phyloP scores from a whole-genome alignment of 2,888 invertebrate species.

The Nephrocerus scutellatus region DNA sequence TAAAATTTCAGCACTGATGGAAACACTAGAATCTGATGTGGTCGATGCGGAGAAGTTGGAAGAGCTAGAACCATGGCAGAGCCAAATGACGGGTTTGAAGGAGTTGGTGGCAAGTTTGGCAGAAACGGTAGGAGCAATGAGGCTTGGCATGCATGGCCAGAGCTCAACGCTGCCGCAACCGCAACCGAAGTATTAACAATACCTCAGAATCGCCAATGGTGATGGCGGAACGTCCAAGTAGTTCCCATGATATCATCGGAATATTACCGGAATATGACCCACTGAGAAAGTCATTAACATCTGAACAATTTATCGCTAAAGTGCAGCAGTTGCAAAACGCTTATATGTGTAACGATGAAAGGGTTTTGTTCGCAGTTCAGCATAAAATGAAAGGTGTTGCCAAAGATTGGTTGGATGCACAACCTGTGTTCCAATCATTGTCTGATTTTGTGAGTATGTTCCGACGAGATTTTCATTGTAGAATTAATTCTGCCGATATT shows the following conservation, averaged over 20 bases:
- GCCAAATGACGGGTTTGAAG: too few species aligned
- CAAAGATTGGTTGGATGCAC: conserved; percentile 9
- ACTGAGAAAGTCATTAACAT: conserved; percentile 3
- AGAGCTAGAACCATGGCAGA: too few species aligned
- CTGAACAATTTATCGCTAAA: conserved; percentile 7
- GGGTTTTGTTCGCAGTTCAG: conserved; percentile 6
- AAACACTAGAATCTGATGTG: too few species aligned
- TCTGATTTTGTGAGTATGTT: conserved; percentile 1
- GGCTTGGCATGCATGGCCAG: too few species aligned
- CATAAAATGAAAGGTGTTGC: conserved; percentile 9
- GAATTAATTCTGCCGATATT: conserved; percentile 10
- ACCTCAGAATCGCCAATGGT: too few species aligned
- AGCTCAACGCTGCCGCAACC: too few species aligned
- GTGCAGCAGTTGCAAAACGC: conserved; percentile 2
- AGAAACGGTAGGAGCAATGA: too few species aligned
- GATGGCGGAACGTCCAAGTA: too few species aligned
- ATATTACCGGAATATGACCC: conserved; percentile 12
- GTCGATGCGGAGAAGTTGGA: too few species aligned
- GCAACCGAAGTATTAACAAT: too few species aligned
- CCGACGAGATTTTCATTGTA: conserved; percentile 11
- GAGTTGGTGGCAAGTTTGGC: too few species aligned
- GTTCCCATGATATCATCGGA: conserved; percentile 6
- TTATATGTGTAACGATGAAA: conserved; percentile 10
- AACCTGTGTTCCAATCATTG: conserved; percentile 9
- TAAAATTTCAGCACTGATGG: too few species aligned